Base-by-base conservation (phyloP, 2,888 invertebrate genomes). In the Escarpia spicata region DNA sequence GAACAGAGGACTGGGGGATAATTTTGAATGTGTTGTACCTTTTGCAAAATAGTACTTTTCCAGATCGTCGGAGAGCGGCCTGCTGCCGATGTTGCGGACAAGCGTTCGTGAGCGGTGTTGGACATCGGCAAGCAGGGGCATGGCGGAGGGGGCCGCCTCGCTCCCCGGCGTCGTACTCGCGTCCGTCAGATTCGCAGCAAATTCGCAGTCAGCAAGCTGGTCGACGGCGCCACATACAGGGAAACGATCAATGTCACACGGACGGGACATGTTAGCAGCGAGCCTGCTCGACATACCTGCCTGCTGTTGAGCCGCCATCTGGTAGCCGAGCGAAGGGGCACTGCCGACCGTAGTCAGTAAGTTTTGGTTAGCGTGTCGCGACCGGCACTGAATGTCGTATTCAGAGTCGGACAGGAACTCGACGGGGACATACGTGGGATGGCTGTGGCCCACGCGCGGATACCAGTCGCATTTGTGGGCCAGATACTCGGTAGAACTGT, bases 121-220 rank as follows among this genome's bases (percentile, higher is more conserved):
- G 96, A 97, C 97, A 95, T 97, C 97, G 91, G 97, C 97, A 93
- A 97, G 96, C 91, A 97, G 96, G 37, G 97, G 97, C 97, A 97
- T 97, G 37, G 97, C 97, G 26, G 97, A 97, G 9, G 97, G 96
- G 94, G 95, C 96, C 95, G 97, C 58, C 15, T 37, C 90, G 91
- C 75, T 92, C 92, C 90, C 89, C 44, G 93, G 93, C 44, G 93
- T 91, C 31, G 52, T 52, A 26, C 91, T 91, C 15, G 45, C 91
- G 44, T 91, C 91, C 58, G 91, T 75, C 75, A 75, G 75, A 75
- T 75, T 75, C 75, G 75, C 75, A 75, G 75, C 75, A 75, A 75
- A 75, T 75, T 75, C 75, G 75, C 75, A 75, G 75, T 75, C 75
- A 75, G 75, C 75, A 75, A 75, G 75, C 75, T 75, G 75, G 75